Percentiles rank a stretch among this genome's conserved stretches.
These are phyloP conservation scores for Odontamblyopus lacepedii DNA, from an alignment of 2,797 vertebrate species.

Conservation along the genomic window DNA sequence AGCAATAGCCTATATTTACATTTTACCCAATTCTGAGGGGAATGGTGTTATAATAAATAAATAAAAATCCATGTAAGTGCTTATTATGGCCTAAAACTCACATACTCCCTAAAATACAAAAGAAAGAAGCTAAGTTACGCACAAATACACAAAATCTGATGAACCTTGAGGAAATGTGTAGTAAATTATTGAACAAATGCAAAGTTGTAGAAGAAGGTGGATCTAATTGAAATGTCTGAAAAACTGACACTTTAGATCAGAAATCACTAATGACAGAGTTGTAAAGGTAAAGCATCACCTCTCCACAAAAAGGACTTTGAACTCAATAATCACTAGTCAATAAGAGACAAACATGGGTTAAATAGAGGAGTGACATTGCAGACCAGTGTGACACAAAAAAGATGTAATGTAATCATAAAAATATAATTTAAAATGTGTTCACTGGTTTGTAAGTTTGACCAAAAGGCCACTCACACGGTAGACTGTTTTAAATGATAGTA, in stretches of 20 bases:
- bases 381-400: slow-evolving; percentile 39
- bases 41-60: too few species aligned
- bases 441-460: slow-evolving; percentile 50
- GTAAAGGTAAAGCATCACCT: slow-evolving; percentile 25
- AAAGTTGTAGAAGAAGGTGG: slow-evolving; percentile 21
- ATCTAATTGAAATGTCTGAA: slow-evolving; percentile 66
- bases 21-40: too few species aligned
- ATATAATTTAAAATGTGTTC: slow-evolving; percentile 31
- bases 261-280: slow-evolving; percentile 41
- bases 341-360: background rate
- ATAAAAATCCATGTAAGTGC: too few species aligned
- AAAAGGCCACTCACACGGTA: slow-evolving; percentile 53
- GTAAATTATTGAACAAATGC: slow-evolving; percentile 59
- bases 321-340: background rate
- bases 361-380: background rate
- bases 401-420: slow-evolving; percentile 24
- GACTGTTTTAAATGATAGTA: slow-evolving; percentile 55
- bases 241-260: slow-evolving; percentile 63
- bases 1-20: too few species aligned
- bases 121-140: too few species aligned
- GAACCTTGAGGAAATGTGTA: too few species aligned
- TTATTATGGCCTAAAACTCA: too few species aligned
- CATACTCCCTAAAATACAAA: too few species aligned
- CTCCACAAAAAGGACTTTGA: slow-evolving; percentile 43
- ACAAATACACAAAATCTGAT: too few species aligned